Conservation (phyloP, 1,140 invertebrate genomes). For the Aradophagus sp. region DNA sequence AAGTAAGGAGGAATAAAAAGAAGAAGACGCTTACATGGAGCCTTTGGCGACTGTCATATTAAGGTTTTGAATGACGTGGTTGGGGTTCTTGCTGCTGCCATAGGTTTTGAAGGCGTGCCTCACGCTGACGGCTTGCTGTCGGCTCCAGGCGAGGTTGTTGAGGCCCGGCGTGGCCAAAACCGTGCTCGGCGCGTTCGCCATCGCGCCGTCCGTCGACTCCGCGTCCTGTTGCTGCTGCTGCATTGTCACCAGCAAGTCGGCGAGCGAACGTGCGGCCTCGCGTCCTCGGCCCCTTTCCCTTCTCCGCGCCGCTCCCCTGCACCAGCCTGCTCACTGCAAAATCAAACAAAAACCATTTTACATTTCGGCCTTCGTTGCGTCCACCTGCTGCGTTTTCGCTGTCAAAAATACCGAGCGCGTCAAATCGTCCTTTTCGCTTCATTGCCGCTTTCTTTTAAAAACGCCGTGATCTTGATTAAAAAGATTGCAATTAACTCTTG, state of each 20-base stretch:
- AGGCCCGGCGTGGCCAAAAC: constrained; percentile 66
- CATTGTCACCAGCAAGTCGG: constrained; percentile 59
- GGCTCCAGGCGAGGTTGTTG: constrained; percentile 75
- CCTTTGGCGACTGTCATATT: constrained; percentile 94
- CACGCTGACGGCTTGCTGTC: constrained; percentile 88
- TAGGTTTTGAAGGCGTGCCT: constrained; percentile 90
- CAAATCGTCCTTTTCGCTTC: too few relatives aligned
- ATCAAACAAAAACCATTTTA: constrained; percentile 17
- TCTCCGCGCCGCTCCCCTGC: constrained; percentile 18
- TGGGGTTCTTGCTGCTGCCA: constrained; percentile 87
- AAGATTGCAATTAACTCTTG: too few relatives aligned
- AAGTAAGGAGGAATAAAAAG: too few relatives aligned
- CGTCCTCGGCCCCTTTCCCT: constrained; percentile 28
- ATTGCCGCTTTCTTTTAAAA: too few relatives aligned
- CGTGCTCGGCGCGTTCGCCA: constrained; percentile 59
- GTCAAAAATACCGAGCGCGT: too few relatives aligned
- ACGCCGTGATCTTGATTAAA: too few relatives aligned
- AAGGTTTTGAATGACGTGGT: constrained; percentile 88
- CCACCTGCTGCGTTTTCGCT: too few relatives aligned
- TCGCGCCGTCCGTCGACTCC: constrained; percentile 57
- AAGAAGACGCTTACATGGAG: constrained; percentile 83
- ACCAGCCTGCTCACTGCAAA: constrained; percentile 32
- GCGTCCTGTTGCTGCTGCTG: constrained; percentile 54
- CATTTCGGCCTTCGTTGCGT: constrained; percentile 12
- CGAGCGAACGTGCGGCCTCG: constrained; percentile 25